phyloP scores from a whole-genome alignment of 2,797 vertebrate species.

The Botia almorhae region DNA sequence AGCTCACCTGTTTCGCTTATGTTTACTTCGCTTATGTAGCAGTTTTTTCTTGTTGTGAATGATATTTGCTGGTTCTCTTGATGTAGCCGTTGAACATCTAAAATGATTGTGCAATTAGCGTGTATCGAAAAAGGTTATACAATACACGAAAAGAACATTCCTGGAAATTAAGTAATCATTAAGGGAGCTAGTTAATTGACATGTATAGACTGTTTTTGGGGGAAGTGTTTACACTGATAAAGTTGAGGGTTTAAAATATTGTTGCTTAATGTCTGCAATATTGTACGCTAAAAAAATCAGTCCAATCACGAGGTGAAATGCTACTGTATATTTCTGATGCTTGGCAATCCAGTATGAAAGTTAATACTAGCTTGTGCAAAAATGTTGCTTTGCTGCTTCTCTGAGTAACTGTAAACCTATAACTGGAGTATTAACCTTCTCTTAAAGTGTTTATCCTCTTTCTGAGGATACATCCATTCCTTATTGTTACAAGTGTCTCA shows the following conservation, averaged over 20 bases:
- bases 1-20: constrained; percentile 15
- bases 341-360: not conserved
- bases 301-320: not conserved
- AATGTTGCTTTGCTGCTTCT: constrained; percentile 26
- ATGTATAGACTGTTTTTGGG: not conserved
- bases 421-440: constrained; percentile 19
- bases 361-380: constrained; percentile 7
- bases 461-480: constrained; percentile 46
- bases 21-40: constrained; percentile 28
- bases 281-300: not conserved
- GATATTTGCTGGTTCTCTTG: constrained; percentile 27
- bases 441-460: constrained; percentile 11
- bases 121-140: constrained; percentile 1
- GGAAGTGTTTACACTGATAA: too few species aligned
- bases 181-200: constrained; percentile 29
- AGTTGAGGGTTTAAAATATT: not conserved
- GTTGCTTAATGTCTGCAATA: not conserved
- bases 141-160: constrained; percentile 4
- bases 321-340: not conserved
- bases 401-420: constrained; percentile 25
- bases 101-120: constrained; percentile 15
- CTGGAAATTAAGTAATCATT: not conserved
- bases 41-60: constrained; percentile 11
- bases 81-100: constrained; percentile 29
- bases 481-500: constrained; percentile 19